These are phyloP conservation scores for Diphyllodes magnificus DNA, from an alignment of 2,113 vertebrate genomes.

Conservation along the genomic window DNA sequence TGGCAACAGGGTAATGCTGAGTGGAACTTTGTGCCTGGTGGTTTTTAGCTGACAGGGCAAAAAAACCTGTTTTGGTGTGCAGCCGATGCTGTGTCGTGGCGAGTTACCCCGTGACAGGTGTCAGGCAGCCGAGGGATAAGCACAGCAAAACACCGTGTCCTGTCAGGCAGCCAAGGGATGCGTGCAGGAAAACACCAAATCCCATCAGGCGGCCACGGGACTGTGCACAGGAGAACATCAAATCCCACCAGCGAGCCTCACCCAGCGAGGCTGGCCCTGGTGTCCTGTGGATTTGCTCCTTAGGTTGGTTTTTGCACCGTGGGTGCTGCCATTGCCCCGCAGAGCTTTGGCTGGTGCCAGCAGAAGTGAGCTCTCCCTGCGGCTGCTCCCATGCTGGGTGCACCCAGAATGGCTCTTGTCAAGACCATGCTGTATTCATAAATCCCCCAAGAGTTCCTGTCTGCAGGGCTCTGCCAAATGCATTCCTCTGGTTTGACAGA, in stretches of 20 bases:
- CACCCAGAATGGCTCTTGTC: accelerated
- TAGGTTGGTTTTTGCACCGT: accelerated
- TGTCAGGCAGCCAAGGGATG: neutral
- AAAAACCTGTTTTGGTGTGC: accelerated
- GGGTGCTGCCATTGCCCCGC: accelerated
- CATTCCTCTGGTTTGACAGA: neutral
- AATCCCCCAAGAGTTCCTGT: neutral
- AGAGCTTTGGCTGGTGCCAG: neutral
- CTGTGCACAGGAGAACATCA: accelerated
- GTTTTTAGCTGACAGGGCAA: neutral
- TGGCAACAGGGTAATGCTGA: accelerated
- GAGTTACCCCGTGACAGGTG: accelerated
- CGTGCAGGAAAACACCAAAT: neutral
- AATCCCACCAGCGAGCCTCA: neutral
- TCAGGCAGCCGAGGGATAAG: neutral
- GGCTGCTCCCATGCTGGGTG: accelerated
- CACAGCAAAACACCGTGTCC: neutral
- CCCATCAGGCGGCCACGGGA: neutral
- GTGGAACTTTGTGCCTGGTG: accelerated
- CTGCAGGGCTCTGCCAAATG: neutral
- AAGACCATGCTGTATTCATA: accelerated
- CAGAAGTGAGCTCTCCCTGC: neutral
- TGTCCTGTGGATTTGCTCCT: neutral
- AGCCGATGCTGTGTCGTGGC: accelerated
- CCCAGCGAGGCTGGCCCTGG: accelerated